phyloP scores from a whole-genome alignment of 2,113 vertebrate genomes.

The Oncorhynchus kisutch region DNA sequence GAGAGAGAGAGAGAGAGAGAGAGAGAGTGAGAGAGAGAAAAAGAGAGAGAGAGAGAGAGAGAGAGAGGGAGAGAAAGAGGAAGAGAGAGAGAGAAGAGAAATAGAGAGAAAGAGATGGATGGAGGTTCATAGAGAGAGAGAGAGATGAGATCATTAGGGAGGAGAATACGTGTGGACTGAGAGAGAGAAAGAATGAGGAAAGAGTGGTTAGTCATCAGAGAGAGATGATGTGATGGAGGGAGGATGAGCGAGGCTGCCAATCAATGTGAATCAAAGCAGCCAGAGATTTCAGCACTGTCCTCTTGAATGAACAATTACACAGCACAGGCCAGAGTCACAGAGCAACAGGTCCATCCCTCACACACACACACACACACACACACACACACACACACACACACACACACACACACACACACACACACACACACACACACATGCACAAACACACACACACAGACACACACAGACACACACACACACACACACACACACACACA shows the following conservation, averaged over 20 bases:
- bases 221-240: neutral
- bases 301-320: conserved; percentile 32
- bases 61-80: neutral
- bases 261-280: conserved; percentile 52
- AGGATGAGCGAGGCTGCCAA: conserved; percentile 18
- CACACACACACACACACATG: no score
- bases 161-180: no score
- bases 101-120: conserved; percentile 6
- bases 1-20: no score
- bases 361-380: no score
- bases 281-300: conserved; percentile 37
- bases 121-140: neutral
- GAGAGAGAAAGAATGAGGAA: neutral
- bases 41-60: neutral
- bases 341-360: neutral
- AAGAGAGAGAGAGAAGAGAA: neutral
- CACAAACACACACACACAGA: no score
- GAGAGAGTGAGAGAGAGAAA: no score
- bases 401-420: no score
- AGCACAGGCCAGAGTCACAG: conserved; percentile 34
- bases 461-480: no score
- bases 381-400: neutral
- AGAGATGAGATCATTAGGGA: neutral
- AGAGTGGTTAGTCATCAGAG: neutral
- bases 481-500: no score